Conservation (phyloP, 2,113 vertebrate species). For the Aphyosemion australe region DNA sequence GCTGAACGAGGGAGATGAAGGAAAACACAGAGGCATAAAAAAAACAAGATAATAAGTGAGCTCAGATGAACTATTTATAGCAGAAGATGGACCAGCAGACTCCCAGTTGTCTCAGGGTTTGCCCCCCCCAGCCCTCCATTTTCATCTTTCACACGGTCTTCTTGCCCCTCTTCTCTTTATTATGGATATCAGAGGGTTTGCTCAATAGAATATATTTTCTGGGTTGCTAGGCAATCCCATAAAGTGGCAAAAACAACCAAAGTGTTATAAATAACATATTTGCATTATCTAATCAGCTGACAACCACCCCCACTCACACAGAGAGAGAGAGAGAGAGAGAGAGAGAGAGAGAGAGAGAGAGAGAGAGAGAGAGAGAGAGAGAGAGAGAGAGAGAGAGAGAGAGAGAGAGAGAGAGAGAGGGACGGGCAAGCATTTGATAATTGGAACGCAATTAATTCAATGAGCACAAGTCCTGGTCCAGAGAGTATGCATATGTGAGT, state of each 20-base stretch:
- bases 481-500: constrained; percentile 51
- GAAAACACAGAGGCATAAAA: too few relatives aligned
- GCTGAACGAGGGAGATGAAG: too few relatives aligned
- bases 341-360: constrained; percentile 8
- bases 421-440: constrained; percentile 62
- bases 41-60: too few relatives aligned
- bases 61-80: too few relatives aligned
- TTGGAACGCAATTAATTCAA: constrained; percentile 74
- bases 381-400: constrained; percentile 1
- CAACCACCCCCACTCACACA: constrained; percentile 66
- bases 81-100: constrained; percentile 29
- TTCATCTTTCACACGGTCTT: constrained; percentile 18
- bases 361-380: neutral
- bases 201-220: constrained; percentile 78
- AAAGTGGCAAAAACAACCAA: constrained; percentile 73
- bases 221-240: constrained; percentile 84
- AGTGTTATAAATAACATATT: constrained; percentile 86
- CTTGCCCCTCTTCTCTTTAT: constrained; percentile 29
- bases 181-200: constrained; percentile 64
- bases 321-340: neutral
- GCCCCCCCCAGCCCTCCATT: too few relatives aligned
- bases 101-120: constrained; percentile 34
- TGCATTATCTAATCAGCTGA: constrained; percentile 83
- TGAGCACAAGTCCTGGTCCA: constrained; percentile 66
- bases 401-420: constrained; percentile 7